Evolutionary conservation across 1,140 invertebrate genomes (phyloP).

Genomic region (Ditylenchus dipsaci): DNA sequence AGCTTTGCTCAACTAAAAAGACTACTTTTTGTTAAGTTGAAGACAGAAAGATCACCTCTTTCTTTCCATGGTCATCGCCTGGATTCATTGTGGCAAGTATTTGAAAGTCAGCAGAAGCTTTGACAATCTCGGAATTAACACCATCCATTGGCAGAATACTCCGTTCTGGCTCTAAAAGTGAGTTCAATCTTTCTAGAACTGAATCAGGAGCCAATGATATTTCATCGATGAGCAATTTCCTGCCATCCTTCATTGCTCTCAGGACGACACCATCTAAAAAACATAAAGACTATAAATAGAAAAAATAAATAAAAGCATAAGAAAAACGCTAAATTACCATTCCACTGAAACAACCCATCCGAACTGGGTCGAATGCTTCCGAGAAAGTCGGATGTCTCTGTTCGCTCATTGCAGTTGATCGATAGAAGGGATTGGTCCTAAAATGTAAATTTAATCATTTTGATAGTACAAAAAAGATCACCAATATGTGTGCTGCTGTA

Average conservation of each 20-base stretch:
- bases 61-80: slow-evolving; percentile 98
- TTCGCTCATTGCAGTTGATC: slow-evolving; percentile 97
- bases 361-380: slow-evolving; percentile 78
- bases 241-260: slow-evolving; percentile 78
- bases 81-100: slow-evolving; percentile 99
- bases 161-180: slow-evolving; percentile 86
- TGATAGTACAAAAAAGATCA: slow-evolving; percentile 8
- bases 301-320: no score
- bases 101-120: slow-evolving; percentile 75
- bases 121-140: slow-evolving; percentile 63
- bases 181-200: slow-evolving; percentile 93
- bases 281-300: no score
- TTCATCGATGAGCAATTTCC: slow-evolving; percentile 89
- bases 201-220: slow-evolving; percentile 98
- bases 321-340: not conserved
- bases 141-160: slow-evolving; percentile 75
- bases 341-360: slow-evolving; percentile 85
- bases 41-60: slow-evolving; percentile 68
- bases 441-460: not conserved
- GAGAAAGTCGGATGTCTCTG: slow-evolving; percentile 93
- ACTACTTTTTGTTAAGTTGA: not conserved
- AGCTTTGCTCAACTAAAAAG: slow-evolving; percentile 78
- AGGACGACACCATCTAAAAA: slow-evolving; percentile 83
- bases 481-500: slow-evolving; percentile 75
- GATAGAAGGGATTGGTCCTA: slow-evolving; percentile 63